Evolutionary conservation across 2,888 invertebrate genomes (phyloP).

Genomic region (Parelbella ahira): DNA sequence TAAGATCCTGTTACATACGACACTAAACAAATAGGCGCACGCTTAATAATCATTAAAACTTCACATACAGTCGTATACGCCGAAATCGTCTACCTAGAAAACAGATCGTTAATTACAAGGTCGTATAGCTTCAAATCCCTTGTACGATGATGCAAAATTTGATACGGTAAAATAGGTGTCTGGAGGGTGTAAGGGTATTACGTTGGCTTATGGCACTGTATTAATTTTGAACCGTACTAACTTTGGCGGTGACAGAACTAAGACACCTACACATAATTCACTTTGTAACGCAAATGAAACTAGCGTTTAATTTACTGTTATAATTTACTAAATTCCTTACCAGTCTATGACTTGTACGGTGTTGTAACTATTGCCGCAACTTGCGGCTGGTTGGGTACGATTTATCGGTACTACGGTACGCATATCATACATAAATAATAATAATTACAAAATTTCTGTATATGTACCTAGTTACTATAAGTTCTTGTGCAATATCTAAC

Average conservation of each 20-base stretch:
- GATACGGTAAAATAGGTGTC: slow-evolving; percentile 70
- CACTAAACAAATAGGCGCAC: slow-evolving; percentile 77
- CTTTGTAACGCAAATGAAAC: slow-evolving; percentile 78
- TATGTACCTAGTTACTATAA: slow-evolving; percentile 2
- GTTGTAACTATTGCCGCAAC: slow-evolving; percentile 37
- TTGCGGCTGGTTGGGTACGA: slow-evolving; percentile 33
- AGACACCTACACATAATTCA: slow-evolving; percentile 79
- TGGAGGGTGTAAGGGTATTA: slow-evolving; percentile 63
- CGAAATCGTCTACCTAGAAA: slow-evolving; percentile 27
- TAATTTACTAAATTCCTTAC: slow-evolving; percentile 77
- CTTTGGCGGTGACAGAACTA: slow-evolving; percentile 79
- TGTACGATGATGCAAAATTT: slow-evolving; percentile 55
- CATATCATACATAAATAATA: slow-evolving; percentile 24
- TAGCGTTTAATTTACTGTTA: slow-evolving; percentile 78
- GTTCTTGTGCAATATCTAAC: too few relatives aligned
- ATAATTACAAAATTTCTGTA: slow-evolving; percentile 2
- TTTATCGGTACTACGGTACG: slow-evolving; percentile 34
- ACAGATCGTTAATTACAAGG: slow-evolving; percentile 32
- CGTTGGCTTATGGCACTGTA: slow-evolving; percentile 78
- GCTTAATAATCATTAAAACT: slow-evolving; percentile 70
- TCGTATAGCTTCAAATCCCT: slow-evolving; percentile 36
- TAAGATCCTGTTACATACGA: slow-evolving; percentile 73
- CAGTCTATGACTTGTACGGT: slow-evolving; percentile 45
- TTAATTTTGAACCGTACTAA: slow-evolving; percentile 81
- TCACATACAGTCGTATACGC: slow-evolving; percentile 46